phyloP scores from a whole-genome alignment of 1,140 invertebrate species.

The Drosophila truncata region DNA sequence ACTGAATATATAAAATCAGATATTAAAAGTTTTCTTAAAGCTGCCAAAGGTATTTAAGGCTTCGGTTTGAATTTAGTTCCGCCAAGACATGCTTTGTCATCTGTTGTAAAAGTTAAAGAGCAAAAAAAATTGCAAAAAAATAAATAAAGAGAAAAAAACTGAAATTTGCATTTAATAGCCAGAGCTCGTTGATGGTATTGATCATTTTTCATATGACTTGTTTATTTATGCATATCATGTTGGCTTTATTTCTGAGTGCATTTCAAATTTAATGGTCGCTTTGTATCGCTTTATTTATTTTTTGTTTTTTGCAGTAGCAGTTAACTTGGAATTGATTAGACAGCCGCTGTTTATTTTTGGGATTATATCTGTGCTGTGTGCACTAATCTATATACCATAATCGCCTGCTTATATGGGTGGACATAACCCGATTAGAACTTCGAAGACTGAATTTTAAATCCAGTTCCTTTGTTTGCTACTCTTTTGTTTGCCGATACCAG shows the following conservation, averaged over 20 bases:
- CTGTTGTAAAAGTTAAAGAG: conserved; percentile 23
- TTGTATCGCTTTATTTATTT: conserved; percentile 15
- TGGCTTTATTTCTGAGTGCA: conserved; percentile 31
- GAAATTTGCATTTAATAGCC: conserved; percentile 56
- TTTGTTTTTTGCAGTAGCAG: background rate
- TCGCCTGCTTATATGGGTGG: conserved; percentile 24
- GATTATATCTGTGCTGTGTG: conserved; percentile 25
- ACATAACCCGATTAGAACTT: conserved; percentile 51
- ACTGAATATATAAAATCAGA: background rate
- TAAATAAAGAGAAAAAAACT: conserved; percentile 30
- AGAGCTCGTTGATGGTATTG: conserved; percentile 29
- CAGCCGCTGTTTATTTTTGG: conserved; percentile 20
- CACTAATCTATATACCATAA: conserved; percentile 59
- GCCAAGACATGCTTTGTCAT: conserved; percentile 36
- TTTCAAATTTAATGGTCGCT: conserved; percentile 11
- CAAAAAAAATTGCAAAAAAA: conserved; percentile 12
- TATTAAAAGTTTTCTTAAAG: too few relatives aligned
- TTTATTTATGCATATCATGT: conserved; percentile 68
- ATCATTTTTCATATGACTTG: conserved; percentile 39
- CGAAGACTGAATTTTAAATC: conserved; percentile 32
- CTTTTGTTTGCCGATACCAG: conserved; percentile 49
- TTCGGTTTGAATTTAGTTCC: background rate
- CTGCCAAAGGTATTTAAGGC: conserved; percentile 7
- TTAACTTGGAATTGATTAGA: conserved; percentile 31
- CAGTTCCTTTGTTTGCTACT: conserved; percentile 37